These are phyloP conservation scores for Sterrhoptilus dennistouni DNA, from an alignment of 2,113 vertebrate species.

Conservation along the genomic window DNA sequence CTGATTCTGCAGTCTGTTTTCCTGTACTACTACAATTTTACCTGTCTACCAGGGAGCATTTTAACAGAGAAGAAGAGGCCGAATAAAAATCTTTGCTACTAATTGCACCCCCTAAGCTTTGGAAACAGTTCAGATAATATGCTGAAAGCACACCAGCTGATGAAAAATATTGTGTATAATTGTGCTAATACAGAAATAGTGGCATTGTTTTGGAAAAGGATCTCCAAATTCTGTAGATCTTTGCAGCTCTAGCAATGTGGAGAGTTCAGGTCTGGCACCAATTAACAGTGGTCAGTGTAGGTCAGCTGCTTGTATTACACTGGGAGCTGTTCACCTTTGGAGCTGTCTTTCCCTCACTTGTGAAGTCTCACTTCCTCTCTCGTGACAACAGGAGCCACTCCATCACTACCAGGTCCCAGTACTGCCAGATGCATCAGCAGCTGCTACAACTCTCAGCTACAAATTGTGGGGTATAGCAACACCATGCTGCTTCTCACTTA, in stretches of 20 bases:
- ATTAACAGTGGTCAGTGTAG: background rate
- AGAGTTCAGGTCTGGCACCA: background rate
- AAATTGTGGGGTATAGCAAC: background rate
- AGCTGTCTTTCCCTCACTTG: background rate
- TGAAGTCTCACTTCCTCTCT: background rate
- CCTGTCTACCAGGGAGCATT: background rate
- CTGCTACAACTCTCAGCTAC: background rate
- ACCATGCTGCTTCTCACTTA: background rate
- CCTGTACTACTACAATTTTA: background rate
- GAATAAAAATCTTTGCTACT: background rate
- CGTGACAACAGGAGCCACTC: background rate
- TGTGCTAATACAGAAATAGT: background rate
- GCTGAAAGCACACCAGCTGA: background rate
- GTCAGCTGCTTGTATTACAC: rapidly evolving
- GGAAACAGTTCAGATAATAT: background rate
- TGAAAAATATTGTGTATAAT: background rate
- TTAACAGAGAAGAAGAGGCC: background rate
- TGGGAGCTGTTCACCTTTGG: background rate
- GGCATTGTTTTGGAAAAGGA: background rate
- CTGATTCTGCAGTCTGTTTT: background rate
- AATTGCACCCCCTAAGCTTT: background rate
- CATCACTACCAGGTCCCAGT: background rate
- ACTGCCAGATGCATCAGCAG: background rate
- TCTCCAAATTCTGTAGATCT: background rate
- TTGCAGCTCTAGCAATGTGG: background rate